Evolutionary conservation across 2,888 invertebrate species (phyloP), one percentile per base, ranked within the genome.

Genomic region (Dione juno): DNA sequence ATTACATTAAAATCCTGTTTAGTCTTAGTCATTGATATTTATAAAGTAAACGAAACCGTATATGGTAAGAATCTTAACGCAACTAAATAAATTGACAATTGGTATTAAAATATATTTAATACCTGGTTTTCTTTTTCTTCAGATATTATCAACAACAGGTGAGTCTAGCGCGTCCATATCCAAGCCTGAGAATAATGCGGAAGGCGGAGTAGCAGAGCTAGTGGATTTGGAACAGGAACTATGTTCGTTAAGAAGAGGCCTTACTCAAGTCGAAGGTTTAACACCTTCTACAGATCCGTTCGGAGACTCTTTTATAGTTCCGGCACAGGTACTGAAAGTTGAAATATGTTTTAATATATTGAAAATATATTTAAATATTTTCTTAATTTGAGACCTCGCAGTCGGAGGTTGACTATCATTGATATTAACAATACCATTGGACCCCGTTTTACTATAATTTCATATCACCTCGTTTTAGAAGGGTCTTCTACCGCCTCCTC

Each of bases 191-290:
- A 68, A 82, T 0, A 82, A 84, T 0, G 84, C 88, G 0, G 91
- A 93, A 61, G 95, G 94, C n/a, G 96, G 95, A 35, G 97, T 97
- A 45, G 97, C 97, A 1, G 97, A 98, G 91, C 92, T 98, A 73
- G 96, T 98, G 16, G 98, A 97, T 87, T 91, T 98, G 76, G 98
- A 98, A 85, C 96, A 97, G 80, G 98, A 98, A 89, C 91, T 98
- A 73, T 97, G 96, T 83, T 97, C 97, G 70, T 90, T 98, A 79
- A 96, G 98, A 83, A 95, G 97, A 77, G 98, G 98, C 1, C 95
- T 98, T 74, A 96, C 97, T 77, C 97, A 98, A 89, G 97, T 98
- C 94, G 97, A 97, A 85, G 95, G 97, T 70, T 96, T 97, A 45
- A 97, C 97, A 3, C 94, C 96, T 2, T 92, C 94, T n/a, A 91